Base-by-base conservation (phyloP, 2,113 vertebrate species). In the Gymnobelideus leadbeateri region DNA sequence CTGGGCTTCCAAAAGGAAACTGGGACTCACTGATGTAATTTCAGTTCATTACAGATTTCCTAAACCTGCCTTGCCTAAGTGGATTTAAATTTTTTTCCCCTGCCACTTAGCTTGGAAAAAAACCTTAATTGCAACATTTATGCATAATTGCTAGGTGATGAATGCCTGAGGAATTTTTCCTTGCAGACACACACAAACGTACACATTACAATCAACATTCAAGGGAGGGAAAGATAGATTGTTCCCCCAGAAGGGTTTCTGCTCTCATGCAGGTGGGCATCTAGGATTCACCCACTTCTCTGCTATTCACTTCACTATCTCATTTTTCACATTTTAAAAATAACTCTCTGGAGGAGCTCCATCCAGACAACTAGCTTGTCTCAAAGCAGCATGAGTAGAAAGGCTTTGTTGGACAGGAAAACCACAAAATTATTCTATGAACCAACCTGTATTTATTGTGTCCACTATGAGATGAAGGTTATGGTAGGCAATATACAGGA, bases 51-150 rank as follows among this genome's bases (percentile, higher is more conserved):
- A 96, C 93, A 96, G 68, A 94, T 93, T 96, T 96, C 98, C 92
- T 96, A 89, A 98, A 97, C 52, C 77, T 98, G 89, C 61, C 93
- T 98, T 91, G 84, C 94, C 91, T 97, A 97, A 97, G 94, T 98
- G 95, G 95, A 95, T 97, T 98, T 98, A 97, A 97, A 97, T 96
- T 94, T 57, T 57, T 95, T 94, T 54, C 94, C 96, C 96, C 97
- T 98, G 97, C 97, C 97, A 98, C 94, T 98, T 98, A 93, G 92
- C 96, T 97, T 97, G 91, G 94, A 95, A 93, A 98, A 97, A 97
- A 97, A 95, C 93, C 57, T 49, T 98, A 98, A 98, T 98, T 98
- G 96, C 97, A 94, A 94, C 93, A 92, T 97, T 98, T 97, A 96
- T 97, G 94, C 95, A 90, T 97, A 97, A 97, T 97, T 97, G 10